phyloP scores from a whole-genome alignment of 1,140 invertebrate species.

The Andricus grossulariae region DNA sequence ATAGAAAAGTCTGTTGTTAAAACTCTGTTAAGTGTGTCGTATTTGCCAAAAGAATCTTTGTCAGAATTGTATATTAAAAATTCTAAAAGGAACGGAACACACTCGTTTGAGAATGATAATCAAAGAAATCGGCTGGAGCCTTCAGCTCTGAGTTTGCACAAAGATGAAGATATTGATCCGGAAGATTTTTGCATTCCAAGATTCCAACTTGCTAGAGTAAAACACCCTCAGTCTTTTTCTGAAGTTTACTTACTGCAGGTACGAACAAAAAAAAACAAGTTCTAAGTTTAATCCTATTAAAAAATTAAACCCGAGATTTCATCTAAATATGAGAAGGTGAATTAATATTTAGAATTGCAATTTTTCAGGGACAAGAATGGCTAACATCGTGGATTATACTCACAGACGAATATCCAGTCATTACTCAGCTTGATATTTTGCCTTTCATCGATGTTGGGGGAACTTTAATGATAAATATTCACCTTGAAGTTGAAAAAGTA shows the following conservation, averaged over 20 bases:
- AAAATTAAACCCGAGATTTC: no score
- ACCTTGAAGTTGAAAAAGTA: constrained; percentile 69
- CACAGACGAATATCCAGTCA: constrained; percentile 68
- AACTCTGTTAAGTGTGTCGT: constrained; percentile 35
- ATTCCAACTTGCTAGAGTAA: constrained; percentile 75
- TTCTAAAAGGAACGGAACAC: constrained; percentile 36
- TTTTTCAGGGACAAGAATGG: constrained; percentile 74
- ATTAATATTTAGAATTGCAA: constrained; percentile 13
- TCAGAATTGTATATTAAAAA: constrained; percentile 43
- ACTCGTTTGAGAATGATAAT: constrained; percentile 15
- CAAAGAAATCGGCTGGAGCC: neutral
- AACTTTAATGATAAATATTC: constrained; percentile 73
- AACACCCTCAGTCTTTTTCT: constrained; percentile 75
- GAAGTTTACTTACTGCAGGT: constrained; percentile 76
- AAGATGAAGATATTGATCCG: constrained; percentile 45
- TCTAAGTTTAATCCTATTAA: no score
- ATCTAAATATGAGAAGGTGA: neutral
- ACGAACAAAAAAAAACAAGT: constrained; percentile 17
- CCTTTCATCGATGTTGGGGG: constrained; percentile 78
- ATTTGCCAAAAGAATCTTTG: constrained; percentile 44
- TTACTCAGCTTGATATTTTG: constrained; percentile 75
- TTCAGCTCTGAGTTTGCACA: neutral
- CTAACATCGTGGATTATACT: constrained; percentile 75
- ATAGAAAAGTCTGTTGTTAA: constrained; percentile 56
- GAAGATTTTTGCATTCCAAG: constrained; percentile 71